Base-by-base conservation (phyloP, 2,888 invertebrate genomes). In the Sthenelais limicola region DNA sequence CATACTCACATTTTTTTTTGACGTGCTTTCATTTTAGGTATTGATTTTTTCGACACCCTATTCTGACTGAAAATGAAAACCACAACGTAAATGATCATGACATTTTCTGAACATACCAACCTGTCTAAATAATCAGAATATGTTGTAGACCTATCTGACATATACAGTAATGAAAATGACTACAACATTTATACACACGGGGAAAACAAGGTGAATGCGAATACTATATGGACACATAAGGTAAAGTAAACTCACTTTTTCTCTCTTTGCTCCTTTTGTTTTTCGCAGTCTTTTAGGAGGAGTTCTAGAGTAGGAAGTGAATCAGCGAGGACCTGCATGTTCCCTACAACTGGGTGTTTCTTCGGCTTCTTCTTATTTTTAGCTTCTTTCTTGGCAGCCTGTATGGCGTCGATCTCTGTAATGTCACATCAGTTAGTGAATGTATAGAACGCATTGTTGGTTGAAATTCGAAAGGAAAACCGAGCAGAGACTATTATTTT, bases 251-350 rank as follows among this genome's bases (percentile, higher is more conserved):
- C 49, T 18, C 26, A 68, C 68, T 28, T 47, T 32, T 71, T 71
- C 38, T 47, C 58, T 4, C 43, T 35, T 7, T 35, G 32, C 18
- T 30, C 47, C 38, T 52, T 80, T 66, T 35, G 73, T 73, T 68
- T 38, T 1, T 35, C 38, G 62, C 43, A 38, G 38, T 71, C 66
- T 56, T 83, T 84, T 72, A 85, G 56, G 30, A 86, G 78, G 15
- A 85, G 78, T 66, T 86, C 84, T 30, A 86, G 74, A 0, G 85
- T 86, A 4, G 87, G 86, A 18, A 87, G 78, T 3, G 85, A 82
- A 28, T 86, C 85, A 3, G 79, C 81, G 52, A 87, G 75, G 4
- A 80, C 79, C 15, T 82, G 79, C 74, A 86, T 81, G 74, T 87
- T 86, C 3, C 87, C 87, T 3, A 86, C 85, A 26, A 87, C 78